Base-by-base conservation (phyloP, 2,888 invertebrate species). In the Spatulosminthurus flaviceps region DNA sequence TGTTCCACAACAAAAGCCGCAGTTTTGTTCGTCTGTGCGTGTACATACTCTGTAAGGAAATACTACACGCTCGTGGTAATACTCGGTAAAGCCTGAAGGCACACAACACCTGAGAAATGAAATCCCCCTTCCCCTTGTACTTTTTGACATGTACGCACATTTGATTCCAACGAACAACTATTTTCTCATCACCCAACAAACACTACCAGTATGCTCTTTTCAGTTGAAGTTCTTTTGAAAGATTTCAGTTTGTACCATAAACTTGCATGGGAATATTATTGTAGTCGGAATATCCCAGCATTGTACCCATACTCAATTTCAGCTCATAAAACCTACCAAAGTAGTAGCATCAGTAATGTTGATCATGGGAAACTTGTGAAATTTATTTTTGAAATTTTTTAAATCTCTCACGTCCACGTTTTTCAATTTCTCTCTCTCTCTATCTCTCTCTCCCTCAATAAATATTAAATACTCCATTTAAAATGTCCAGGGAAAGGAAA, bases 401-500 rank as follows among this genome's bases (percentile, higher is more conserved):
- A 11, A 1, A 42, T 73, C 51, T 51, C 41, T 42, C 43, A 34
- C 24, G n/a, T 43, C 2, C n/a, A 51, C 34, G 34, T n/a, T 66
- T 7, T 22, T 66, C n/a, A 28, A 1, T 75, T 66, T 41, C 29
- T 28, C 16, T 61, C 29, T 75, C 26, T 13, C n/a, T n/a, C n/a
- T n/a, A n/a, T n/a, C n/a, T n/a, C n/a, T n/a, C n/a, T n/a, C n/a
- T n/a, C n/a, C n/a, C n/a, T n/a, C n/a, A n/a, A n/a, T n/a, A n/a
- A n/a, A n/a, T n/a, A n/a, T n/a, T n/a, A n/a, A n/a, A n/a, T n/a
- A 19, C 19, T 4, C 28, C 60, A 26, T 28, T n/a, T 34, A 82
- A 61, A 69, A 84, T 85, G 85, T 85, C 85, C 43, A 81, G 84
- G 71, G 83, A 84, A 79, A 82, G 79, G 81, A 85, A 85, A 80